Evolutionary conservation across 2,797 vertebrate genomes (phyloP), one percentile per base, ranked within the genome.

Genomic region (Synanceia verrucosa): DNA sequence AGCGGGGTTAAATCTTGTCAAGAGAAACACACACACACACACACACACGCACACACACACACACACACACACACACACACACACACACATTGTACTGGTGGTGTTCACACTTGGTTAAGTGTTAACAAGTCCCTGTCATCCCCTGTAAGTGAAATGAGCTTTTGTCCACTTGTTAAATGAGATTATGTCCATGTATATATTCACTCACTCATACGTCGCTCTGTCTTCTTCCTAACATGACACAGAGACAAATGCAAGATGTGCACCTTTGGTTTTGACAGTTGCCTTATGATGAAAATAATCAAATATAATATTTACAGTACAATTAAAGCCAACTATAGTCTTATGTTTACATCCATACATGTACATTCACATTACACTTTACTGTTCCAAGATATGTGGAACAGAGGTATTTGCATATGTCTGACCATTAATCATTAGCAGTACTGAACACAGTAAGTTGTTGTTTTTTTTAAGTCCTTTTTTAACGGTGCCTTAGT

Each of bases 1-100:
- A 67, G 71, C 5, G 19, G 56, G 59, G 79, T 86, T 85, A 85
- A 86, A 80, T 77, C 76, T 79, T 78, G 69, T 83, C 78, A 82
- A 81, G 36, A n/a, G n/a, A n/a, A n/a, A 62, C 52, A 62, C 65
- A 61, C 73, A 70, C 39, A n/a, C 31, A 69, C 13, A 55, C 64
- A 69, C 39, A 65, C 58, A 36, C 33, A 65, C 69, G 57, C 57
- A 57, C 70, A 50, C 28, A 62, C 44, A 64, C 60, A 53, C 43
- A 62, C 47, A 50, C 31, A 36, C 52, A 36, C 29, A 34, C 29
- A 34, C 58, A 61, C 56, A 69, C 37, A 57, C 43, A 51, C 41
- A 72, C 51, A 60, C 10, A 2, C 9, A 28, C 28, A 0, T 7
- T 34, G 18, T 18, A 24, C n/a, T 34, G 41, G 14, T 14, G 21